Percentiles rank a stretch among this genome's conserved stretches.
Conservation (phyloP, 1,140 invertebrate genomes). For the Orius insidiosus region DNA sequence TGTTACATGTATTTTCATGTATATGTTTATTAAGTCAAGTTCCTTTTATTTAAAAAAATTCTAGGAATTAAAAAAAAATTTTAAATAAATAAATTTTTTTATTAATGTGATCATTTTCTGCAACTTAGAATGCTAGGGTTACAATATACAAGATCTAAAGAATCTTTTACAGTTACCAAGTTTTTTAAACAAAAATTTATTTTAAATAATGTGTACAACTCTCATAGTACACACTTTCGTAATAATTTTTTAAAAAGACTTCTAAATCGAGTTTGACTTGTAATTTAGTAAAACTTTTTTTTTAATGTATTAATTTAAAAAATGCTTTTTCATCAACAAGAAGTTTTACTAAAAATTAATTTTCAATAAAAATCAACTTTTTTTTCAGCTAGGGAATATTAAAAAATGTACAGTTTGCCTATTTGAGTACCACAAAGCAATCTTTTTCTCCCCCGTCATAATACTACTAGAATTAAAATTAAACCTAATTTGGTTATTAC, state of each 20-base stretch:
- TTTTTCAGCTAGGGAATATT: too few relatives aligned
- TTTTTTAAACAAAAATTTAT: not conserved
- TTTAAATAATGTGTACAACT: not conserved
- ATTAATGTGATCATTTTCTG: conserved; percentile 8
- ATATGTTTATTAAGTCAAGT: conserved; percentile 1
- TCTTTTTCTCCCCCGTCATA: too few relatives aligned
- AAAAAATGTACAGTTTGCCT: too few relatives aligned
- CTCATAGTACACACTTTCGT: not conserved
- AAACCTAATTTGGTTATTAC: too few relatives aligned
- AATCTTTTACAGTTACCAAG: not conserved
- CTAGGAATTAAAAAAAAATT: conserved; percentile 8
- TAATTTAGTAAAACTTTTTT: not conserved
- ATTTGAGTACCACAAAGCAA: too few relatives aligned
- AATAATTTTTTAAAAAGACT: not conserved
- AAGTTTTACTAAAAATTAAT: too few relatives aligned
- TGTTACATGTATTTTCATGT: too few relatives aligned
- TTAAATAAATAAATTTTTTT: conserved; percentile 8
- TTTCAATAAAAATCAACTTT: too few relatives aligned
- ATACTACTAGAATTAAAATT: too few relatives aligned
- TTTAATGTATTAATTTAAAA: too few relatives aligned
- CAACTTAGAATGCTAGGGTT: not conserved
- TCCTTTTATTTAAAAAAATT: conserved; percentile 10
- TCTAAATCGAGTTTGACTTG: not conserved
- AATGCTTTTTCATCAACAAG: too few relatives aligned
- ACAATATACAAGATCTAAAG: not conserved